phyloP scores from a whole-genome alignment of 2,888 invertebrate genomes.

The Sphecodes monilicornis region DNA sequence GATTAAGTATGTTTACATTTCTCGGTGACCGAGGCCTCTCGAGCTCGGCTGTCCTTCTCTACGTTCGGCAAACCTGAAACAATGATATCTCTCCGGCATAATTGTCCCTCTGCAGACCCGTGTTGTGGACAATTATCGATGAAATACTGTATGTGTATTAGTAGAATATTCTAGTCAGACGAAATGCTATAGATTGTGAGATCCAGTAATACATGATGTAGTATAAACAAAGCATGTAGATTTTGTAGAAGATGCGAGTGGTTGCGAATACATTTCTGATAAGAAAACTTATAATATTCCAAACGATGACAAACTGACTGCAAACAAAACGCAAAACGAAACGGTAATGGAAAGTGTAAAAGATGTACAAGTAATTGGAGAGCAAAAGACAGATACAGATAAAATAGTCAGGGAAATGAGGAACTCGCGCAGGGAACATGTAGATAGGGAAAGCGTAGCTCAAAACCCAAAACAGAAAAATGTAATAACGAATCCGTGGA shows the following conservation, averaged over 20 bases:
- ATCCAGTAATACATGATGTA: conserved; percentile 16
- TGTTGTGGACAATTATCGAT: too few species aligned
- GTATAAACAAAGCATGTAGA: conserved; percentile 35
- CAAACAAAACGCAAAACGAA: background rate
- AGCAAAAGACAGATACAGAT: background rate
- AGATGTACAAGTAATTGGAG: background rate
- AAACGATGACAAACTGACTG: background rate
- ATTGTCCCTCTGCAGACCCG: too few species aligned
- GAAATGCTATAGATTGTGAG: conserved; percentile 31
- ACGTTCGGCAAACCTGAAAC: too few species aligned
- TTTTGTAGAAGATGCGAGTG: conserved; percentile 19
- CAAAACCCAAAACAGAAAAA: conserved; percentile 14
- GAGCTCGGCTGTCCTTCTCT: too few species aligned
- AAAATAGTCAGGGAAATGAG: too few species aligned
- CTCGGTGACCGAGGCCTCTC: too few species aligned
- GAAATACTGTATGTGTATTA: too few species aligned
- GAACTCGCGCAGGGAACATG: background rate
- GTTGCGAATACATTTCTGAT: conserved; percentile 26
- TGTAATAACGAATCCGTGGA: conserved; percentile 35
- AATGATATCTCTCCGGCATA: too few species aligned
- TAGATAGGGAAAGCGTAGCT: background rate
- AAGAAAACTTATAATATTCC: background rate
- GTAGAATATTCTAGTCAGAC: too few species aligned
- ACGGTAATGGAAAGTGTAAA: background rate
- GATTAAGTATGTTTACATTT: too few species aligned